Evolutionary conservation across 2,888 invertebrate genomes (phyloP), one percentile per base, ranked within the genome.

Genomic region (Himalopsyche kuldschensis): DNA sequence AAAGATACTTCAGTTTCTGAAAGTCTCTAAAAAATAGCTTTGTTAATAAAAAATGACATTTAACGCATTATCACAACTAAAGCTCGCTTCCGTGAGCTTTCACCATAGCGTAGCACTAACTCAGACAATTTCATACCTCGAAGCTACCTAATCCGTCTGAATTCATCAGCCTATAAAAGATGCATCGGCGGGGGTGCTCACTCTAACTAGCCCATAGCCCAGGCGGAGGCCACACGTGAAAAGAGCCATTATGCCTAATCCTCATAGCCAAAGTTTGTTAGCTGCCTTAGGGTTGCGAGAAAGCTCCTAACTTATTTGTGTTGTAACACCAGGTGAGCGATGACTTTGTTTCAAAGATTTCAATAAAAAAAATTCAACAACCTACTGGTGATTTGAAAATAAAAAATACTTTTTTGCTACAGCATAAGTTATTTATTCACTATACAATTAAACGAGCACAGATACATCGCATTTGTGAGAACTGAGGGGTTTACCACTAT

Each of bases 161-260:
- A 84, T 63, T 85, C 83, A 83, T 76, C 83, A 46, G 75, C 75
- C 55, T 84, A 83, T 85, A 82, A 85, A 85, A 85, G 85, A 83
- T 83, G 76, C 84, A 84, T n/a, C 69, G 75, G 46, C 75, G 63
- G 30, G 75, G 47, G 77, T 46, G 77, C 78, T 78, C 24, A 82
- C 27, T 77, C 48, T 35, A 35, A 78, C 32, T 63, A 30, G 69
- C 11, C 78, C 78, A 78, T 48, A 48, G 47, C 78, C 46, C 46
- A 46, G 63, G 69, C 47, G 75, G 75, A 76, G 79, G 69, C 69
- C 75, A 24, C 69, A 47, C 76, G 78, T 78, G 83, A 83, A 83
- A 63, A 78, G 46, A 47, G 31, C 84, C 83, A 85, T 85, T 85
- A 85, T 76, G 82, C 82, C 80, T 85, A 84, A 85, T 85, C 85